Percentiles rank a stretch among this genome's conserved stretches.
These are phyloP conservation scores for Polia nebulosa DNA, from an alignment of 2,888 invertebrate genomes.

Conservation along the genomic window DNA sequence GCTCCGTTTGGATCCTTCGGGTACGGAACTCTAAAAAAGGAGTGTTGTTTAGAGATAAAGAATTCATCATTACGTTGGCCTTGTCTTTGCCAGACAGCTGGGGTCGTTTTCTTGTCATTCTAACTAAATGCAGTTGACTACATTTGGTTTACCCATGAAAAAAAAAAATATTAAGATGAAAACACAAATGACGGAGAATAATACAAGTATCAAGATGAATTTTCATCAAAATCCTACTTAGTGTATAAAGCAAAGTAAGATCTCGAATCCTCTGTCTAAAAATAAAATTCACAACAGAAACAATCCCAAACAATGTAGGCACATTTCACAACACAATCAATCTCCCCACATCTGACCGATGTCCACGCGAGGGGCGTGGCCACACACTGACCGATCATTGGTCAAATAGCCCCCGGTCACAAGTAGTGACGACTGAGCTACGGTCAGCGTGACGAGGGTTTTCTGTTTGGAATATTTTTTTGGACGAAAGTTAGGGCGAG, in stretches of 20 bases:
- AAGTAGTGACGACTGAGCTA: slow-evolving; percentile 27
- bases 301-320: neutral
- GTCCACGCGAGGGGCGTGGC: slow-evolving; percentile 79
- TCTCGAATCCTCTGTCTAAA: neutral
- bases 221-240: neutral
- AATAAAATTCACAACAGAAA: neutral
- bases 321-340: slow-evolving; percentile 39
- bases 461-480: slow-evolving; percentile 38
- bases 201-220: too few species aligned
- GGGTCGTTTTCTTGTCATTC: too few species aligned
- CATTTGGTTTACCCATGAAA: too few species aligned
- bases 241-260: neutral
- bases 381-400: slow-evolving; percentile 76
- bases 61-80: too few species aligned
- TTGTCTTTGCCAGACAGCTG: too few species aligned
- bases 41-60: too few species aligned
- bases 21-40: too few species aligned
- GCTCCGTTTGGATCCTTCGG: too few species aligned
- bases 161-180: neutral
- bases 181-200: neutral
- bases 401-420: slow-evolving; percentile 69
- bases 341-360: slow-evolving; percentile 67
- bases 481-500: slow-evolving; percentile 25
- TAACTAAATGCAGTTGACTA: too few species aligned
- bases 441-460: slow-evolving; percentile 49